A percentile compares a stretch with the other conserved stretches of the same genome.
Evolutionary conservation across 2,797 vertebrate species (phyloP).

Genomic region (Alcedo atthis): DNA sequence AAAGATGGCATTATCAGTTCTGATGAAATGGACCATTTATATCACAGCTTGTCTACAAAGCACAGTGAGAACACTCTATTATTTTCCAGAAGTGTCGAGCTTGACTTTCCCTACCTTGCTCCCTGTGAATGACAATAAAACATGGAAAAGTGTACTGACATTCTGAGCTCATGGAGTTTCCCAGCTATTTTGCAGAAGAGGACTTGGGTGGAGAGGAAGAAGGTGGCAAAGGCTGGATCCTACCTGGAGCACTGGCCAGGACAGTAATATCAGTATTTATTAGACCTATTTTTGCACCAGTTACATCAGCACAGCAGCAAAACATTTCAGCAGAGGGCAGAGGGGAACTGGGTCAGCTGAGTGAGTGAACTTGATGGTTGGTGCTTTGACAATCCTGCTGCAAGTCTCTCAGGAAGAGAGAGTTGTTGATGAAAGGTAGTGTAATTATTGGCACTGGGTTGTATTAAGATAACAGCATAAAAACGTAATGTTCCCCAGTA

Average conservation of each 20-base stretch:
- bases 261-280: too few species aligned
- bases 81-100: not conserved
- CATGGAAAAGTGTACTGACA: not conserved
- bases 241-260: not conserved
- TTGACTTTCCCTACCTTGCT: not conserved
- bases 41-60: not conserved
- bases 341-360: not conserved
- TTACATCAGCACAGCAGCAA: not conserved
- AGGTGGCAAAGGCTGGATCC: not conserved
- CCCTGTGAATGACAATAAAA: not conserved
- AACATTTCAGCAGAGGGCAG: not conserved
- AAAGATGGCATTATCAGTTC: not conserved
- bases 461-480: constrained; percentile 22
- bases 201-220: not conserved
- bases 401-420: not conserved
- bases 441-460: not conserved
- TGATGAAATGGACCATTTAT: not conserved
- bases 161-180: not conserved
- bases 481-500: constrained; percentile 26
- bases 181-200: not conserved
- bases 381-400: not conserved
- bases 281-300: not conserved
- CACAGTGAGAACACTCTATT: rapidly evolving
- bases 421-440: not conserved
- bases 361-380: not conserved